A percentile compares a stretch with the other conserved stretches of the same genome.
phyloP scores from a whole-genome alignment of 2,113 vertebrate genomes.

The Nothocercus julius region DNA sequence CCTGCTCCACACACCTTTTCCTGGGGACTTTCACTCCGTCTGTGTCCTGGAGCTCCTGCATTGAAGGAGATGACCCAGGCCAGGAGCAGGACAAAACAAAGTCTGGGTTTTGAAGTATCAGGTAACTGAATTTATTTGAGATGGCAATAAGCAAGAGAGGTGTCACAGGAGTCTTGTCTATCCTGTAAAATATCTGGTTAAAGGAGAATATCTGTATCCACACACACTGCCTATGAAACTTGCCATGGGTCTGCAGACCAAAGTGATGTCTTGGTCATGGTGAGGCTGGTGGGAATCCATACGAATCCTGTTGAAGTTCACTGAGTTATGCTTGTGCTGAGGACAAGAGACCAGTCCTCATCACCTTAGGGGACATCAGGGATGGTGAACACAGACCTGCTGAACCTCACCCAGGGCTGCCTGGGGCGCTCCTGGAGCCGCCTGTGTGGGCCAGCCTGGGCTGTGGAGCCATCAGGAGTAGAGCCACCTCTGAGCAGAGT shows the following conservation, averaged over 20 bases:
- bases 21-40: not conserved
- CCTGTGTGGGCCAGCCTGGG: not conserved
- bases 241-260: not conserved
- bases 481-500: not conserved
- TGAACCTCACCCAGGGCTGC: no score
- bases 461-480: rapidly evolving
- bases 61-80: not conserved
- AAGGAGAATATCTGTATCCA: not conserved
- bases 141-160: not conserved
- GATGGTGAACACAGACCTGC: not conserved
- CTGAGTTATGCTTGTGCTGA: not conserved
- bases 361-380: not conserved
- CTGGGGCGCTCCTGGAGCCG: not conserved
- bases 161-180: not conserved
- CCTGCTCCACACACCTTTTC: not conserved
- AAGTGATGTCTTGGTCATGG: not conserved
- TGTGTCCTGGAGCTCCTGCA: not conserved
- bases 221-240: not conserved
- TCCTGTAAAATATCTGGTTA: not conserved
- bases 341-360: not conserved
- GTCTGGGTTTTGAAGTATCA: not conserved
- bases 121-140: not conserved
- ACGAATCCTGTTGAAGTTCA: not conserved
- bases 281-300: not conserved
- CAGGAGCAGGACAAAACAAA: not conserved